phyloP scores from a whole-genome alignment of 30 jellyfish, hydroid and myxozoan genomes.

The Pseudorhiza aurosa region DNA sequence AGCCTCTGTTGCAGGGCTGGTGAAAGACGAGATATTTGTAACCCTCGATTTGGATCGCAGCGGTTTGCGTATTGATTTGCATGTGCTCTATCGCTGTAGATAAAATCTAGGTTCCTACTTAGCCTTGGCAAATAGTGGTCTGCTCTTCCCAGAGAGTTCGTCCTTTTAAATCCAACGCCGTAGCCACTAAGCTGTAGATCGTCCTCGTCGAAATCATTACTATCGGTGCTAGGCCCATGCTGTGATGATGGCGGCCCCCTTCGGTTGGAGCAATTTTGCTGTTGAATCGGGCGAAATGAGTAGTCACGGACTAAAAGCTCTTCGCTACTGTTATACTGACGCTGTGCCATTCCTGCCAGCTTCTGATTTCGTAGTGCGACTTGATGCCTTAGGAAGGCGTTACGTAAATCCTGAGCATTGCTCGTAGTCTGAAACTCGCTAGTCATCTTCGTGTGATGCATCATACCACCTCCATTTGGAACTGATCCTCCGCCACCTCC shows the following conservation, averaged over 20 bases:
- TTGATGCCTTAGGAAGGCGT: constrained; percentile 69
- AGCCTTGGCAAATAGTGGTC: constrained; percentile 11
- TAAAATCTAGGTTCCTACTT: constrained; percentile 15
- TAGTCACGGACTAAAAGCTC: constrained; percentile 28
- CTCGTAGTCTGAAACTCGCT: constrained; percentile 30
- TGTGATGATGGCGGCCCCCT: not conserved
- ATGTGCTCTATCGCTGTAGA: constrained; percentile 22
- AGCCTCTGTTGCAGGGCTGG: constrained; percentile 60
- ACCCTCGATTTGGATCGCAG: constrained; percentile 4
- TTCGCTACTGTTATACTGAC: constrained; percentile 58
- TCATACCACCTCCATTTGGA: constrained; percentile 7
- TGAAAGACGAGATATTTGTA: constrained; percentile 32
- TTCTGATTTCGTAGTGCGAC: constrained; percentile 31
- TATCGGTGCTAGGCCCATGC: not conserved
- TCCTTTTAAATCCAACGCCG: constrained; percentile 55
- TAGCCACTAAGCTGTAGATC: constrained; percentile 63
- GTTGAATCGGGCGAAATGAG: constrained; percentile 2
- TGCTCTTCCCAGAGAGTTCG: constrained; percentile 54
- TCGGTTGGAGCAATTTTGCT: constrained; percentile 7
- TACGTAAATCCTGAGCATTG: constrained; percentile 43
- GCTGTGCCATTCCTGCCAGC: constrained; percentile 33
- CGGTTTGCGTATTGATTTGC: constrained; percentile 22
- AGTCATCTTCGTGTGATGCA: not conserved
- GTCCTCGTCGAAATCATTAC: constrained; percentile 17
- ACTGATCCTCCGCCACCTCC: not conserved